Conservation (phyloP, 2,113 vertebrate species). For the Prietella phreatophila region DNA sequence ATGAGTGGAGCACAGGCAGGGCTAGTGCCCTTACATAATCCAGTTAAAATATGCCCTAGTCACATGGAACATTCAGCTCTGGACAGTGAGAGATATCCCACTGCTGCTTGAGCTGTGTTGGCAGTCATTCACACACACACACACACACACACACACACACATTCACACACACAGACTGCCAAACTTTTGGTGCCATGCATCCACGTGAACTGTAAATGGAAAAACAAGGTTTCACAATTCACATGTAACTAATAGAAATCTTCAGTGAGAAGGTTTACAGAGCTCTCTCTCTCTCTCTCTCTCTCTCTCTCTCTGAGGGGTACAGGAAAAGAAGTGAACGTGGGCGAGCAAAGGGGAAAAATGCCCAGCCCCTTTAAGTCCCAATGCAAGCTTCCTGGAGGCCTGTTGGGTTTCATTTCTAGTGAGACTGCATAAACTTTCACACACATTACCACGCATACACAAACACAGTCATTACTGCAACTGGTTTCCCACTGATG, state of each 20-base stretch:
- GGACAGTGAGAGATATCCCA: conserved; percentile 69
- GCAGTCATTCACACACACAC: conserved; percentile 67
- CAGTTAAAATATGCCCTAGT: conserved; percentile 76
- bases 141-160: conserved; percentile 57
- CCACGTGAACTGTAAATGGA: conserved; percentile 66
- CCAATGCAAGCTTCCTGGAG: conserved; percentile 49
- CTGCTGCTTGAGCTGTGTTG: conserved; percentile 69
- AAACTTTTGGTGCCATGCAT: conserved; percentile 63
- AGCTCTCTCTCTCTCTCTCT: conserved; percentile 52
- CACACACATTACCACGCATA: conserved; percentile 42
- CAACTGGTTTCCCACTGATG: not conserved
- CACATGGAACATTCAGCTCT: conserved; percentile 75
- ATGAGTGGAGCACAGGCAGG: conserved; percentile 66
- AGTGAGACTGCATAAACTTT: conserved; percentile 61
- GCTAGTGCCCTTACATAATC: conserved; percentile 77
- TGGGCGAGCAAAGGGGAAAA: conserved; percentile 47
- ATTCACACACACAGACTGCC: conserved; percentile 43
- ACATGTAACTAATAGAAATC: conserved; percentile 69
- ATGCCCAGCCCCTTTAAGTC: conserved; percentile 65
- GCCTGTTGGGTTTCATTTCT: conserved; percentile 52
- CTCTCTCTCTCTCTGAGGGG: conserved; percentile 48
- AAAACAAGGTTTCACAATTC: conserved; percentile 61
- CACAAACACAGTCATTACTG: conserved; percentile 21
- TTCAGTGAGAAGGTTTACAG: conserved; percentile 53
- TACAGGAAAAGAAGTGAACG: conserved; percentile 41